Conservation (phyloP, 2,797 vertebrate species). For the Pipistrellus pygmaeus region DNA sequence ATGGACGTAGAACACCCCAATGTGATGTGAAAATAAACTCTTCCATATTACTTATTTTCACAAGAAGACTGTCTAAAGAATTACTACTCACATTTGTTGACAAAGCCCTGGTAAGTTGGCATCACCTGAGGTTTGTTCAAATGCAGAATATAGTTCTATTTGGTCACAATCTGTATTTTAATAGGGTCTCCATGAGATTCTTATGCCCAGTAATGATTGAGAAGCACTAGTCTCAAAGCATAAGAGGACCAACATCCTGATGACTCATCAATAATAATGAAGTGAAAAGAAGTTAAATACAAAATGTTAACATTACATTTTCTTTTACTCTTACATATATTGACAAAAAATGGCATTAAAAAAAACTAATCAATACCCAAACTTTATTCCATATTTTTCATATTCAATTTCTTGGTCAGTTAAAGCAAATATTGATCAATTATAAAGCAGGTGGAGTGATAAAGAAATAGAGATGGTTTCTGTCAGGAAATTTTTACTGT, state of each 20-base stretch:
- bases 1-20: fast-evolving
- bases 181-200: background rate
- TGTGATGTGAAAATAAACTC: background rate
- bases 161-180: background rate
- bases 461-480: background rate
- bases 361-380: background rate
- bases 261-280: background rate
- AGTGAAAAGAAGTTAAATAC: background rate
- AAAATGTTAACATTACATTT: background rate
- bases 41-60: background rate
- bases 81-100: background rate
- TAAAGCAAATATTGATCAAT: background rate
- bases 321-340: background rate
- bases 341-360: background rate
- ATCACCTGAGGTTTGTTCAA: background rate
- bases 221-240: background rate
- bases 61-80: background rate
- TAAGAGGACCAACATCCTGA: background rate
- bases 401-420: background rate
- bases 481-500: fast-evolving
- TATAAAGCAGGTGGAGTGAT: background rate
- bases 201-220: background rate
- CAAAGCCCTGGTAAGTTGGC: background rate
- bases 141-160: background rate
- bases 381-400: background rate